Evolutionary conservation across 2,113 vertebrate species (phyloP), one percentile per base, ranked within the genome.

Genomic region (Tetrao urogallus): DNA sequence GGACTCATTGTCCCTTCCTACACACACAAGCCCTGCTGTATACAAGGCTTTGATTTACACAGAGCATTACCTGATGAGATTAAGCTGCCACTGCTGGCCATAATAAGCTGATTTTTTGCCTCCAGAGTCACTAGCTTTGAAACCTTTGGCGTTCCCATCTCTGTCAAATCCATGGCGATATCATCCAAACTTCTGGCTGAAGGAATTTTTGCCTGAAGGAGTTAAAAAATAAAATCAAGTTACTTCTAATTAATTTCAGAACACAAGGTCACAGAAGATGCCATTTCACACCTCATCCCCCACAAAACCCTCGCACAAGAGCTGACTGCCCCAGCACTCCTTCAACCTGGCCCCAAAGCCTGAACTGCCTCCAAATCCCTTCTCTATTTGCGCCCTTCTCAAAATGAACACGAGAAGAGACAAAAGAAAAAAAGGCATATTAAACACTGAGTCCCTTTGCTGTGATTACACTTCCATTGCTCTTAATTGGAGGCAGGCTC

Each of bases 61-160:
- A 1, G 24, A 85, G 21, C 10, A 4, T 92, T 97, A 99, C 99
- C 99, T 97, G 99, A 98, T 56, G 99, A 99, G 86, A 99, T 98
- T 92, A 99, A 98, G 93, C 99, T 99, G 83, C 99, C 99, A 2
- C 98, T 99, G 97, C 99, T 99, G 58, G 99, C 98, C 98, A 98
- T 99, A 93, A 99, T 99, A 28, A 99, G 97, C 32, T 98, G 98
- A 93, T 98, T 98, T 96, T 99, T 99, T 48, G 97, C 97, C 18
- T 99, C 98, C 20, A 97, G 91, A 28, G 96, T 98, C 81, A 97
- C 98, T 54, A 98, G 96, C 92, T 98, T 99, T 40, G 97, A 98
- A 92, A 98, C 97, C 86, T 98, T 98, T 0, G 98, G 98, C 27
- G 97, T 97, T 15, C 97, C 98, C 36, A 97, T 98, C 63, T 99